Conservation (phyloP, 2,797 vertebrate genomes). For the Peromyscus nudipes region DNA sequence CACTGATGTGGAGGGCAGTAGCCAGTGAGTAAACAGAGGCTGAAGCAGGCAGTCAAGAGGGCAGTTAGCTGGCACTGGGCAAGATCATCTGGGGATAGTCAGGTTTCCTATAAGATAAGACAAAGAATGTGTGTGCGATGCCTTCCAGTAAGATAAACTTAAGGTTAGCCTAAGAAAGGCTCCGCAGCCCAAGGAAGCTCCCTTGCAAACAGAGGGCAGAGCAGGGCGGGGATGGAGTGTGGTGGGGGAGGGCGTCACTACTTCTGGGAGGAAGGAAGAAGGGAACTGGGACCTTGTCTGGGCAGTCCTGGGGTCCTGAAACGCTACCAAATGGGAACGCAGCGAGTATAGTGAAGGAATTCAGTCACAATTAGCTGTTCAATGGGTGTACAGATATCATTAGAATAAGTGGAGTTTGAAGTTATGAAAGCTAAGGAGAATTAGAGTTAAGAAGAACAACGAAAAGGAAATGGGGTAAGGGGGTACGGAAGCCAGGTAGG, state of each 20-base stretch:
- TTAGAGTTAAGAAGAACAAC: not conserved
- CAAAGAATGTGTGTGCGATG: not conserved
- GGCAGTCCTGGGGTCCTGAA: not conserved
- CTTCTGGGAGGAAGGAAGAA: not conserved
- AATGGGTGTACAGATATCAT: not conserved
- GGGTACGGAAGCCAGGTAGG: not conserved
- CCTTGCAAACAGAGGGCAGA: not conserved
- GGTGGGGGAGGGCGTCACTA: no score
- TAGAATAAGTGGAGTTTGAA: not conserved
- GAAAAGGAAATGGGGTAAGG: not conserved
- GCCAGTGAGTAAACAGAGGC: not conserved
- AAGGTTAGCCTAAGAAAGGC: not conserved
- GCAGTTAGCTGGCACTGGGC: no score
- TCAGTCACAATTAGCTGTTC: not conserved
- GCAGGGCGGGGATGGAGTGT: fast-evolving
- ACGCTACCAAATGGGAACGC: not conserved
- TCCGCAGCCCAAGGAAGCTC: not conserved
- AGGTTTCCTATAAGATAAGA: not conserved
- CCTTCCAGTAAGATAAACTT: not conserved
- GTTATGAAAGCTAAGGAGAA: not conserved
- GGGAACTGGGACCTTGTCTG: not conserved
- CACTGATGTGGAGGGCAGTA: no score
- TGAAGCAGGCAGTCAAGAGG: not conserved
- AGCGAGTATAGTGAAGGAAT: not conserved
- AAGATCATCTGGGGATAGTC: not conserved